Evolutionary conservation across 2,888 invertebrate species (phyloP), one percentile per base, ranked within the genome.

Genomic region (Tiphia femorata): DNA sequence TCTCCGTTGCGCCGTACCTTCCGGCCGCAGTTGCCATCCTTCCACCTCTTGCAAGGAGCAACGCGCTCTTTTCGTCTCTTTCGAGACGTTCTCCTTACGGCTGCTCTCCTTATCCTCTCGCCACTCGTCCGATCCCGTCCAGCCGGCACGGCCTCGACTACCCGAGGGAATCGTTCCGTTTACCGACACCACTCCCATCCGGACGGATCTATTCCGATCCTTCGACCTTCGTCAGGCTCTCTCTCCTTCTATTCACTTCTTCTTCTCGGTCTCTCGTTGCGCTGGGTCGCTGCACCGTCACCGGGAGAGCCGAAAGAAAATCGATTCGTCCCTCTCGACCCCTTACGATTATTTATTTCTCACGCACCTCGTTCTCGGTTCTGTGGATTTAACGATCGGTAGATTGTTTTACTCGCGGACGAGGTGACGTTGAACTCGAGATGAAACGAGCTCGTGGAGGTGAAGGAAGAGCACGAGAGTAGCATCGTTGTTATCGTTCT

Each of bases 1-100:
- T 82, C 56, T 83, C 83, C 33, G 75, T 73, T 55, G 72, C 76
- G 14, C 76, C 72, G 52, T 76, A 82, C 43, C 76, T 68, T 17
- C 43, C 56, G 27, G 47, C 44, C 2, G 61, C 55, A 19, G 49
- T 21, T 16, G 35, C 43, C 37, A 27, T 38, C 2, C 6, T 16
- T 25, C 20, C 12, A 16, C 14, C 25, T 10, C 10, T 29, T 7
- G 14, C 40, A n/a, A n/a, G n/a, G n/a, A n/a, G n/a, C n/a, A n/a
- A n/a, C n/a, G n/a, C n/a, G n/a, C n/a, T 7, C 8, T 33, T 16
- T 33, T 10, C 5, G n/a, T 20, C 25, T 42, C 42, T 23, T 12
- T 25, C 25, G 12, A 2, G 23, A 6, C 23, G 12, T 17, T 16
- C 38, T 8, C 10, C 27, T 10, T 14, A 46, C 47, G 2, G 19